Evolutionary conservation across 2,797 vertebrate genomes (phyloP), one percentile per base, ranked within the genome.

Genomic region (Lacerta viridis): DNA sequence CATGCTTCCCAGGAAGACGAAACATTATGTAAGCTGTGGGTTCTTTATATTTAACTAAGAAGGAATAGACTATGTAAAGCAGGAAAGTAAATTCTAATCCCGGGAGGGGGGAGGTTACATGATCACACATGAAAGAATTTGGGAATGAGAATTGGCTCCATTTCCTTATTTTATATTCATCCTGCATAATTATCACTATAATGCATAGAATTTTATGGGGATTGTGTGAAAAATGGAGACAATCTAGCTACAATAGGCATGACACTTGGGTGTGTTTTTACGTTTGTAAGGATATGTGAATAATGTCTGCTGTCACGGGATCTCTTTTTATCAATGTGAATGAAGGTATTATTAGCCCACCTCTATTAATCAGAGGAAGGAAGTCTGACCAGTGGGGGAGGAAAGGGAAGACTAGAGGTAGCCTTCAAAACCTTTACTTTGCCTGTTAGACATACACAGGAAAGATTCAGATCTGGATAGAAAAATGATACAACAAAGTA

Each of bases 401-500:
- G 71, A 90, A 87, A 74, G 25, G 33, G 39, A 84, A 87, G n/a
- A 50, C 17, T 55, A 82, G 77, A 83, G 41, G 72, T 23, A 71
- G 5, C 71, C 20, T 27, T 68, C 76, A 59, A 83, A 74, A 85
- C 77, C 69, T 87, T 87, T 83, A 84, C 83, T 39, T 86, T 88
- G 78, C 85, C 50, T 93, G 84, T 80, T 91, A 93, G 85, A 92
- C 76, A 92, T 39, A 91, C 75, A 92, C 78, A 92, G 86, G 87
- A 95, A 95, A 96, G 90, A 95, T 92, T 91, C 89, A 92, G 87
- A 93, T 92, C 91, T 89, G 92, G 88, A 83, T 68, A 80, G 93
- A 92, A 96, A 94, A 84, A 50, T 2, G 85, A 95, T 92, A 93
- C 88, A 85, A 93, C 93, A 88, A 95, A 95, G 91, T 92, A 89